These are phyloP conservation scores for Melanogrammus aeglefinus DNA, from an alignment of 2,797 vertebrate genomes.

Conservation along the genomic window DNA sequence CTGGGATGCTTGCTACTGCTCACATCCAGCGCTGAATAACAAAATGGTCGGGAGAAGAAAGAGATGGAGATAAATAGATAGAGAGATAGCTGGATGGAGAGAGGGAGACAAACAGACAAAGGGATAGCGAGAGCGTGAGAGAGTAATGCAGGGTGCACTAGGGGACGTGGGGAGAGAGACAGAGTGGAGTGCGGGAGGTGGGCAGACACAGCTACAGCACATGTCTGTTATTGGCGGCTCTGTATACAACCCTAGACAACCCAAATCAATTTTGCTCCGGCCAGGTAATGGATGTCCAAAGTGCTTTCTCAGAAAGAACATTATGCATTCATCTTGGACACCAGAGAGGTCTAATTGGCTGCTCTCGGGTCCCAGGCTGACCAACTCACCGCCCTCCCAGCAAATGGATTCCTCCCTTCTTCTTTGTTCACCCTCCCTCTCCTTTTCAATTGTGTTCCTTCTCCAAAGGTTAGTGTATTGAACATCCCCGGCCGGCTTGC, in stretches of 20 bases:
- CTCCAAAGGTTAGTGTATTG: neutral
- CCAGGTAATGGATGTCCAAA: constrained; percentile 47
- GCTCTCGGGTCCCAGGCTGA: constrained; percentile 32
- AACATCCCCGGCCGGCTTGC: neutral
- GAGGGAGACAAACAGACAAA: neutral
- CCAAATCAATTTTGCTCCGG: constrained; percentile 28
- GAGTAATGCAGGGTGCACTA: neutral
- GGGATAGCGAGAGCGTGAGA: neutral
- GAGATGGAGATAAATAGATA: neutral
- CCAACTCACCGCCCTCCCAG: constrained; percentile 34
- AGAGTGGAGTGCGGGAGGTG: neutral
- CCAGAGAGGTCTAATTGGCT: constrained; percentile 31
- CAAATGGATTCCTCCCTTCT: constrained; percentile 37
- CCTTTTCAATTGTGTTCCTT: constrained; percentile 11
- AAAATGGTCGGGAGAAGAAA: neutral
- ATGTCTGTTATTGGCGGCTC: constrained; percentile 31
- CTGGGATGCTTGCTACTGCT: neutral
- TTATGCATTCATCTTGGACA: constrained; percentile 41
- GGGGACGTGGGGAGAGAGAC: neutral
- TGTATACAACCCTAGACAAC: constrained; percentile 15
- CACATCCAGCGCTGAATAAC: neutral
- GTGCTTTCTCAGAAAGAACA: constrained; percentile 47
- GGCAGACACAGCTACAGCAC: constrained; percentile 7
- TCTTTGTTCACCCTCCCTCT: constrained; percentile 7
- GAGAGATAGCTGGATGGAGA: constrained; percentile 1